A percentile compares a stretch with the other conserved stretches of the same genome.
Conservation (phyloP, 2,888 invertebrate species). For the Margaritifera margaritifera region DNA sequence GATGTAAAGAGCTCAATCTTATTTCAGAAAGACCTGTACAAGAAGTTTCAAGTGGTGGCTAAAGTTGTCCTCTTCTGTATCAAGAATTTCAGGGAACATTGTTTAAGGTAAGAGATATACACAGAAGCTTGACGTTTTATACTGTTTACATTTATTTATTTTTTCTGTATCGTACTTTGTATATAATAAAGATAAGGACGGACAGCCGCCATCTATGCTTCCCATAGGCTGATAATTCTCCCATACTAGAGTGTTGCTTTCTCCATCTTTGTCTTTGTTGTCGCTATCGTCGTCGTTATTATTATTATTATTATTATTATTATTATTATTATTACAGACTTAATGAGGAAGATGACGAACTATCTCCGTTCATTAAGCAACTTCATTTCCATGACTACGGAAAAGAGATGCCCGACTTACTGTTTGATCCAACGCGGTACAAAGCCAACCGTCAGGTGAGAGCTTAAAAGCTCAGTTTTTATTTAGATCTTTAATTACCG, state of each 20-base stretch:
- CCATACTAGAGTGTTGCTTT: no score
- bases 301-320: background rate
- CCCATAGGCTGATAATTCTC: no score
- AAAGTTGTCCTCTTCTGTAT: slow-evolving; percentile 47
- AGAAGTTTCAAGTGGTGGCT: slow-evolving; percentile 46
- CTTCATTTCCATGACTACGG: slow-evolving; percentile 51
- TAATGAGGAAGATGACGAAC: slow-evolving; percentile 50
- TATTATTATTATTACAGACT: slow-evolving; percentile 29
- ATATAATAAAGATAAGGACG: no score
- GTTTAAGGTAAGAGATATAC: slow-evolving; percentile 41
- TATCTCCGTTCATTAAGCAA: slow-evolving; percentile 53
- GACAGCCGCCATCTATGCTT: no score
- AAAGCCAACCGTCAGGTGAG: slow-evolving; percentile 60
- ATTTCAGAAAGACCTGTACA: slow-evolving; percentile 44
- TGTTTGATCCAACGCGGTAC: slow-evolving; percentile 59
- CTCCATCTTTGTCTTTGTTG: no score
- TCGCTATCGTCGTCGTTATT: no score
- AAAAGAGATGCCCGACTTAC: slow-evolving; percentile 34
- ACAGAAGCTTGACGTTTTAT: background rate
- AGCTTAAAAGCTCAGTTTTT: background rate
- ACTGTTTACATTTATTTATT: background rate
- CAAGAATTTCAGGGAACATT: slow-evolving; percentile 46
- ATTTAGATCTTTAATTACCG: background rate
- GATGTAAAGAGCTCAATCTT: background rate
- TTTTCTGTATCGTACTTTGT: no score